These are phyloP conservation scores for Melanotaenia pygmaea DNA, from an alignment of 2,797 vertebrate genomes.

Conservation along the genomic window DNA sequence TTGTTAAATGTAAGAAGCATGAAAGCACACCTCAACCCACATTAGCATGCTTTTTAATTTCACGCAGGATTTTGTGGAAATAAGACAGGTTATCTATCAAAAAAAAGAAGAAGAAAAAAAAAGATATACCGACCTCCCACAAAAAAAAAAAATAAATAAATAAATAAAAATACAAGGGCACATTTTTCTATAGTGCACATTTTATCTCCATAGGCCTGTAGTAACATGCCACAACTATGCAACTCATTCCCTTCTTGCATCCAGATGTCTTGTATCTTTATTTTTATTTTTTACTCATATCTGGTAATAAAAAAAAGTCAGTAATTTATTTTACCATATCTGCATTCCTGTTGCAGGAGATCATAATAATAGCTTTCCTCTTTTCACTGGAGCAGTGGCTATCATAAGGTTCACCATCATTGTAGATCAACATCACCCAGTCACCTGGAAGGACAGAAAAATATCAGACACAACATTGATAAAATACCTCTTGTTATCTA, in stretches of 20 bases:
- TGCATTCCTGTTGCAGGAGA: slow-evolving; percentile 85
- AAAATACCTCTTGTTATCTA: background rate
- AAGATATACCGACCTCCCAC: no score
- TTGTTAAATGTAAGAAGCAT: background rate
- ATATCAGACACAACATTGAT: background rate
- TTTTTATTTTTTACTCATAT: background rate
- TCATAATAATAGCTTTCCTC: slow-evolving; percentile 91
- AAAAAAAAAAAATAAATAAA: no score
- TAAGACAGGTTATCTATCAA: background rate
- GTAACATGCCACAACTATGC: background rate
- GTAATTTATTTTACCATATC: slow-evolving; percentile 43
- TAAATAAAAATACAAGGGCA: no score
- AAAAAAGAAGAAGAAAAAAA: no score
- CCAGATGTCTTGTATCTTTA: background rate
- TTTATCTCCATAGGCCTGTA: background rate
- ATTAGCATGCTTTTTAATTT: background rate
- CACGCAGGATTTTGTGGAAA: background rate
- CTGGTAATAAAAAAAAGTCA: background rate
- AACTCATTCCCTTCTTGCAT: background rate
- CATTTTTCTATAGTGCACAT: no score
- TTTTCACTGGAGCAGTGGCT: slow-evolving; percentile 82
- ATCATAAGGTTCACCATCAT: slow-evolving; percentile 85
- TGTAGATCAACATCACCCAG: slow-evolving; percentile 93
- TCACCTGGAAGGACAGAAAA: slow-evolving; percentile 80
- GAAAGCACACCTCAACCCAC: background rate